phyloP scores from a whole-genome alignment of 1,140 invertebrate species.

The Ceratitis capitata region DNA sequence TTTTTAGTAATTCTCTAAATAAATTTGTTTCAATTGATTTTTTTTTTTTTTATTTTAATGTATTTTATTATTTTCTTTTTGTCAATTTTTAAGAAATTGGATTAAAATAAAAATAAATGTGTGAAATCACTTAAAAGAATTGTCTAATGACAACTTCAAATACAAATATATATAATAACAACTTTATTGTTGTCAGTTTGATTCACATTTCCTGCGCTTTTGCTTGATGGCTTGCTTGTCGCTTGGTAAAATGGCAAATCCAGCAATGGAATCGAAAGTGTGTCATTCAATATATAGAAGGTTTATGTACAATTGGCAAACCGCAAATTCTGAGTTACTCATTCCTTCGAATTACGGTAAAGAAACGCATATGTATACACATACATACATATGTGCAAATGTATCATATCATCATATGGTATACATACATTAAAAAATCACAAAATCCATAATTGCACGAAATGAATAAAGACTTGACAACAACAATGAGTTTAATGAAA shows the following conservation, averaged over 20 bases:
- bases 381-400: too few relatives aligned
- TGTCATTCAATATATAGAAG: neutral
- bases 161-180: neutral
- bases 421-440: too few relatives aligned
- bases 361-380: too few relatives aligned
- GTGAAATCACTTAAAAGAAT: too few relatives aligned
- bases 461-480: neutral
- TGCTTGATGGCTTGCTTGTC: neutral
- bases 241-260: neutral
- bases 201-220: conserved; percentile 27
- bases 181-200: neutral
- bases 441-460: conserved; percentile 10
- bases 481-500: neutral
- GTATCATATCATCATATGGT: too few relatives aligned
- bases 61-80: too few relatives aligned
- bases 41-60: too few relatives aligned
- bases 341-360: neutral
- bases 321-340: conserved; percentile 2
- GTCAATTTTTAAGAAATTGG: too few relatives aligned
- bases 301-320: neutral
- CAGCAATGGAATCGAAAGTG: conserved; percentile 5
- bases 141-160: neutral
- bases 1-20: too few relatives aligned
- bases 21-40: too few relatives aligned
- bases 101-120: neutral